Conservation (phyloP, 2,888 invertebrate species). For the Hololepta plana region DNA sequence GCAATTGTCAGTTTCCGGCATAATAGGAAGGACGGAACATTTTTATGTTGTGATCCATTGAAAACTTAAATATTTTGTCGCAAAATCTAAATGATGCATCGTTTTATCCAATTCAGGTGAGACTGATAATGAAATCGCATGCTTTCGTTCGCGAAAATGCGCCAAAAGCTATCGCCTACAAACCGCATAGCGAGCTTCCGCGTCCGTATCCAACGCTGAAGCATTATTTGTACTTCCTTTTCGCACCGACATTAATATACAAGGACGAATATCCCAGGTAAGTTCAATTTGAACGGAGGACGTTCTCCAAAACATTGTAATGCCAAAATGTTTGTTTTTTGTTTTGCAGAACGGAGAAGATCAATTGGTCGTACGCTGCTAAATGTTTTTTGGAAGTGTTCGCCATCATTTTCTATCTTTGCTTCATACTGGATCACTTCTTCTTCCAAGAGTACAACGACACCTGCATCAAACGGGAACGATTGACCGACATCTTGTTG, state of each 20-base stretch:
- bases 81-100: no score
- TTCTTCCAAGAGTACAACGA: slow-evolving; percentile 48
- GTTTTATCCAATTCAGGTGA: slow-evolving; percentile 35
- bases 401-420: slow-evolving; percentile 61
- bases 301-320: no score
- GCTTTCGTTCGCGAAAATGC: slow-evolving; percentile 60
- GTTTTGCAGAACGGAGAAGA: slow-evolving; percentile 45
- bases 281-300: no score
- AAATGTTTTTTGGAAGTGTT: slow-evolving; percentile 55
- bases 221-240: slow-evolving; percentile 68
- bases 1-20: slow-evolving; percentile 19
- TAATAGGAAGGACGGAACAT: no score
- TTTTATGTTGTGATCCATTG: no score
- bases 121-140: slow-evolving; percentile 75
- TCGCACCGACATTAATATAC: slow-evolving; percentile 74
- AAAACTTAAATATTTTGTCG: no score
- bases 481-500: slow-evolving; percentile 32
- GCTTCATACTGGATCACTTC: slow-evolving; percentile 65
- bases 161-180: slow-evolving; percentile 35
- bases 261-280: slow-evolving; percentile 72
- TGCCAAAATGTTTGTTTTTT: slow-evolving; percentile 3
- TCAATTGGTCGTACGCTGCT: slow-evolving; percentile 57
- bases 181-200: slow-evolving; percentile 22
- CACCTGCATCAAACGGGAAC: slow-evolving; percentile 32
- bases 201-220: slow-evolving; percentile 42